A percentile compares a stretch with the other conserved stretches of the same genome.
Evolutionary conservation across 2,888 invertebrate genomes (phyloP).

Genomic region (Drosophila mayaguana): DNA sequence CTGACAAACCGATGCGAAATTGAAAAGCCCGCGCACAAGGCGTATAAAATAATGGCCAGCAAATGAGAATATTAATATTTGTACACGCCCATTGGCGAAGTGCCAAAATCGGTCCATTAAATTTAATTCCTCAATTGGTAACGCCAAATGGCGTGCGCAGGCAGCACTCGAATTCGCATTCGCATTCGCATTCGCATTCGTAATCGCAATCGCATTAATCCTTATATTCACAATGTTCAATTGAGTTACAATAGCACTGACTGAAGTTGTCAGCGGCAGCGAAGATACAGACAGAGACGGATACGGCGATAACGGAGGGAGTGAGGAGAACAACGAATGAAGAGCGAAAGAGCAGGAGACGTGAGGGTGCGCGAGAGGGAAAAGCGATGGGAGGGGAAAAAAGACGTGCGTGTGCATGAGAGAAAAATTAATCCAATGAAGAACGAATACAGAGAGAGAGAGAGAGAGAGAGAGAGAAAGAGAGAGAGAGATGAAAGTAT

Average conservation of each 20-base stretch:
- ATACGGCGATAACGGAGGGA: not conserved
- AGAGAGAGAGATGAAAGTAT: no score
- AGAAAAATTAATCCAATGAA: no score
- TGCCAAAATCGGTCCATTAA: constrained; percentile 47
- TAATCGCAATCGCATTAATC: constrained; percentile 33
- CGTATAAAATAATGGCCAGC: constrained; percentile 58
- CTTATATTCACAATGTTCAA: constrained; percentile 29
- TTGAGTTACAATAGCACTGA: constrained; percentile 19
- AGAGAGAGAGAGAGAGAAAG: no score
- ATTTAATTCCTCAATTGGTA: constrained; percentile 48
- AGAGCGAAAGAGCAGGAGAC: no score
- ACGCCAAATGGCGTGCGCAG: constrained; percentile 22
- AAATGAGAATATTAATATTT: constrained; percentile 74
- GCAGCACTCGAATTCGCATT: constrained; percentile 16
- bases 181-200: constrained; percentile 27
- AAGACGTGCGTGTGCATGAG: no score
- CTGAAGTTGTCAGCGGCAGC: not conserved
- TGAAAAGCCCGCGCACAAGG: constrained; percentile 28
- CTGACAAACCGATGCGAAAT: constrained; percentile 37
- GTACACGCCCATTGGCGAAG: constrained; percentile 29
- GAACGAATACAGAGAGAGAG: no score
- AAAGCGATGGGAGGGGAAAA: no score
- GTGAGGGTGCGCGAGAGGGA: no score
- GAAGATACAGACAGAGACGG: not conserved
- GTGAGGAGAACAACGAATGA: no score